Conservation (phyloP, 2,113 vertebrate species). For the Lethenteron camtschaticum region DNA sequence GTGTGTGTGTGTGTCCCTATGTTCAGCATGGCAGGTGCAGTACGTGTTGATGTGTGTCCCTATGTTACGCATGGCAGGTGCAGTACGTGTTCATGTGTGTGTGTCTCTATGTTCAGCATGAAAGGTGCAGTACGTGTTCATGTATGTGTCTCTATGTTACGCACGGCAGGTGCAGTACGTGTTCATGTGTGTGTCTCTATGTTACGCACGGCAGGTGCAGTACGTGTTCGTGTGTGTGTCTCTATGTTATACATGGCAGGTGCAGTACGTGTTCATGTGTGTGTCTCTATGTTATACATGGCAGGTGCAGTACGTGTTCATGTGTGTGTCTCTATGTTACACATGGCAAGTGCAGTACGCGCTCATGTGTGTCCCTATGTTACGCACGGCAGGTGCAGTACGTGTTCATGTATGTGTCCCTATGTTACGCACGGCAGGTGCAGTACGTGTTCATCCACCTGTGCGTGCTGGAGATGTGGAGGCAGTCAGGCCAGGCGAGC, state of each 20-base stretch:
- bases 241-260: too few species aligned
- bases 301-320: constrained; percentile 90
- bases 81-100: constrained; percentile 17
- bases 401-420: constrained; percentile 17
- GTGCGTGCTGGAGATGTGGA: constrained; percentile 83
- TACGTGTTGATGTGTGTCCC: constrained; percentile 43
- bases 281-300: too few species aligned
- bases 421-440: neutral
- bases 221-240: constrained; percentile 18
- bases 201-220: neutral
- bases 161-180: neutral
- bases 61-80: neutral
- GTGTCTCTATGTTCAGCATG: too few species aligned
- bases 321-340: constrained; percentile 12
- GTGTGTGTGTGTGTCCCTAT: too few species aligned
- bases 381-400: neutral
- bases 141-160: constrained; percentile 22
- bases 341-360: neutral
- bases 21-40: constrained; percentile 38
- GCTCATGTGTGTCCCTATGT: constrained; percentile 17
- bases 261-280: too few species aligned
- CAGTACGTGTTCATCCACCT: constrained; percentile 33
- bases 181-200: constrained; percentile 15
- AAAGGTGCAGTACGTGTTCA: neutral
- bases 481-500: constrained; percentile 69